Evolutionary conservation across 2,888 invertebrate species (phyloP), one percentile per base, ranked within the genome.

Genomic region (Hyposoter dolosus): DNA sequence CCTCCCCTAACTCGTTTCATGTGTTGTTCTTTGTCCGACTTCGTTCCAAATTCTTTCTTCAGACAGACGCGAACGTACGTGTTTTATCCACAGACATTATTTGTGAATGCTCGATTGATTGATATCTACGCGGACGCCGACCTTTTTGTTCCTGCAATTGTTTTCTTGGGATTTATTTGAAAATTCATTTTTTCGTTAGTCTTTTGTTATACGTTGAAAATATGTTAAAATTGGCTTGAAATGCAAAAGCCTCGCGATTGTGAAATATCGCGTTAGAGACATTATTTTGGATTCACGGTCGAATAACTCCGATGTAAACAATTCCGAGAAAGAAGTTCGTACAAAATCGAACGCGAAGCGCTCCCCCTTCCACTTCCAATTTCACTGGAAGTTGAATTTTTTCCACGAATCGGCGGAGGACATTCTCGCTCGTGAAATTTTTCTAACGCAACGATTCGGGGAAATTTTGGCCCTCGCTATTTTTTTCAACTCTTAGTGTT

Each of bases 1-100:
- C 15, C 35, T 53, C 40, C 72, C 45, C 12, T 10, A 3, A 23
- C 12, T 23, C 56, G 4, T 23, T 10, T 23, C 23, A 0, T 12
- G 10, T 12, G 9, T 12, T 23, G 10, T 56, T 56, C 10, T 56
- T 56, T 56, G 10, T 23, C 23, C 23, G 23, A 0, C 23, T 56
- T 23, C 23, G 56, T 23, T 60, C 60, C 28, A 60, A 3, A 28
- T 28, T 28, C 3, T 19, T 53, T 53, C 15, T 15, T 28, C 28
- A 6, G n/a, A 69, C 17, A 28, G 23, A 6, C 40, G 19, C 32
- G 19, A 72, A 74, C 74, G 66, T 66, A 60, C 19, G 40, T 40
- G 40, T 43, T 45, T 53, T 35, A 66, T 75, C 19, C 28, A 23
- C 43, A 28, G 81, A 32, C 47, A 47, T 60, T 60, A 28, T 47